Conservation (phyloP, 2,888 invertebrate species). For the Andrena bucephala region DNA sequence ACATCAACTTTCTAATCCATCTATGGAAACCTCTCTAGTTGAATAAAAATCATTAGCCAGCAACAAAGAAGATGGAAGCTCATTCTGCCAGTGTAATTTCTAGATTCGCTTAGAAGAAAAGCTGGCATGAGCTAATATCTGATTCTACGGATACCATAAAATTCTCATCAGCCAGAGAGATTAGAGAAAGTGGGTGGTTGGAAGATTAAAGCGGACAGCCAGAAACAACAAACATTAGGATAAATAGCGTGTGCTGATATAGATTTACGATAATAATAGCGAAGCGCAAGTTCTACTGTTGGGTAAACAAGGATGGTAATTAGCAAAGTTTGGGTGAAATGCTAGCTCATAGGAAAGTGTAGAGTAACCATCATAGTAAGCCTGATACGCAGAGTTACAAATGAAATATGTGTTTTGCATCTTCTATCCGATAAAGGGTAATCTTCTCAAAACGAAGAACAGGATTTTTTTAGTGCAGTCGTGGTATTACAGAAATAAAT, state of each 20-base stretch:
- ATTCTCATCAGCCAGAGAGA: constrained; percentile 49
- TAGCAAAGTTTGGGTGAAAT: constrained; percentile 20
- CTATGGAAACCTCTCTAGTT: constrained; percentile 7
- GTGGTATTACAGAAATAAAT: no score
- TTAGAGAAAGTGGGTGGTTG: constrained; percentile 50
- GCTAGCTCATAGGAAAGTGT: neutral
- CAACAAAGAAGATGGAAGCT: constrained; percentile 9
- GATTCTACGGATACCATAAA: constrained; percentile 35
- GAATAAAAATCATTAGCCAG: constrained; percentile 7
- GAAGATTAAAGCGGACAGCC: constrained; percentile 22
- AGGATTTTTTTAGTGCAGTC: no score
- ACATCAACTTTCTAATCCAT: constrained; percentile 5
- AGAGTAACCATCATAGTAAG: no score
- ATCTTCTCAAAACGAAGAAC: no score
- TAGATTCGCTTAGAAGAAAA: constrained; percentile 11
- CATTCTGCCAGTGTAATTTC: neutral
- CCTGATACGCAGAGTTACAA: no score
- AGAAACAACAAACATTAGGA: constrained; percentile 48
- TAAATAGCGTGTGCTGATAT: constrained; percentile 32
- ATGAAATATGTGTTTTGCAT: no score
- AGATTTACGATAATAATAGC: neutral
- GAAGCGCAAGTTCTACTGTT: neutral
- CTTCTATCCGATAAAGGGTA: no score
- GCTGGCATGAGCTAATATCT: neutral
- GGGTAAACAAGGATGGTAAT: constrained; percentile 14